Percentiles rank a stretch among this genome's conserved stretches.
phyloP scores from a whole-genome alignment of 2,888 invertebrate genomes.

The Brenthis hecate region DNA sequence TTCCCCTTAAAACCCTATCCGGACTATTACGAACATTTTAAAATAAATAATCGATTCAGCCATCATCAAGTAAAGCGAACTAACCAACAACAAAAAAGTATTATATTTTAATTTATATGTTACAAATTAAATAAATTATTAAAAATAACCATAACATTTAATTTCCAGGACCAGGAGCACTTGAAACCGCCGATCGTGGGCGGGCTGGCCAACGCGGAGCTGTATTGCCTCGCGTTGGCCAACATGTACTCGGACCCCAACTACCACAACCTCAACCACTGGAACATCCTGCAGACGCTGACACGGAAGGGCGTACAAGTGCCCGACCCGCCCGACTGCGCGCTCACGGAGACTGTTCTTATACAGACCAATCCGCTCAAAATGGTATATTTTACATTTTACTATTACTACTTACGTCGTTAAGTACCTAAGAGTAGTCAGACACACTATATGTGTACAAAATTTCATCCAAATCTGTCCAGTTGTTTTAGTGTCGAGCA shows the following conservation, averaged over 20 bases:
- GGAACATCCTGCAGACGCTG: conserved; percentile 96
- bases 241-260: conserved; percentile 98
- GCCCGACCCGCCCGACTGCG: conserved; percentile 90
- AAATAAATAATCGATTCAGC: no score
- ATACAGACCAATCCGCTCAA: conserved; percentile 97
- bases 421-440: neutral
- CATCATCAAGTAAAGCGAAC: no score
- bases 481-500: no score
- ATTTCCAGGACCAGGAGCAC: conserved; percentile 92
- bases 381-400: conserved; percentile 84
- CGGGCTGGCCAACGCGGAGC: conserved; percentile 94
- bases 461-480: no score
- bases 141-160: no score
- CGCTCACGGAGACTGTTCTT: conserved; percentile 96
- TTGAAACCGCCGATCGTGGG: conserved; percentile 96
- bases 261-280: conserved; percentile 97
- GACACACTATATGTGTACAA: no score
- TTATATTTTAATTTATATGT: no score
- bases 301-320: conserved; percentile 95
- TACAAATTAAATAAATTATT: no score
- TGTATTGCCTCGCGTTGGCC: conserved; percentile 96
- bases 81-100: no score
- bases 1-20: no score
- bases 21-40: no score
- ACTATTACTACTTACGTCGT: no score